Base-by-base conservation (phyloP, 2,113 vertebrate genomes). In the Psilopsiagon aurifrons region DNA sequence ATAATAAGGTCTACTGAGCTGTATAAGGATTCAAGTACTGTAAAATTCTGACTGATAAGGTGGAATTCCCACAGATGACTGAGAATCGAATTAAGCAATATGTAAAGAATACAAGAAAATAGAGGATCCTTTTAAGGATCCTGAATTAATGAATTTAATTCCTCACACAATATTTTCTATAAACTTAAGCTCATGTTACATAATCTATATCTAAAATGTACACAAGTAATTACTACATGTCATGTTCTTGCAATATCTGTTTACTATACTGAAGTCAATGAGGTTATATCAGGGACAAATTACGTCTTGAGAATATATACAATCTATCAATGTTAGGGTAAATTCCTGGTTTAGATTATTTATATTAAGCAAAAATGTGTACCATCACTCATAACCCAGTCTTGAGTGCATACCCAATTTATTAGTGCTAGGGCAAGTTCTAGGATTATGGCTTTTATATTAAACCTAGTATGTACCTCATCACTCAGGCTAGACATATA, bases 331-430 rank as follows among this genome's bases (percentile, higher is more conserved):
- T 46, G 28, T 19, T 76, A 80, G 4, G 41, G 27, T 60, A 63
- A 93, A 66, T 88, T 74, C 70, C 39, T 63, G 33, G 3, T 82
- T 91, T 59, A 66, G 43, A 64, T 28, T 55, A 85, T 57, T 87
- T 80, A 27, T 55, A 71, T 76, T 54, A 88, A 70, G n/a, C n/a
- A 57, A 83, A 80, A 96, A 88, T 37, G 8, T 69, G 33, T 71
- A 47, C 52, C 33, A 68, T 92, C 92, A 80, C 59, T 95, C 79
- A 94, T 19, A 94, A 81, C 57, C 43, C 24, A 80, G 28, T 92
- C 41, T 62, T 86, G 41, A 86, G 46, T 14, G 35, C 8, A 44
- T 31, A 57, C 4, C 5, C 0, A 77, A 92, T 92, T 76, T 93
- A 60, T 90, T 83, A 92, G 44, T 57, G 67, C 44, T 88, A 44